Evolutionary conservation across 2,888 invertebrate genomes (phyloP).

Genomic region (Iselma pallidipennis): DNA sequence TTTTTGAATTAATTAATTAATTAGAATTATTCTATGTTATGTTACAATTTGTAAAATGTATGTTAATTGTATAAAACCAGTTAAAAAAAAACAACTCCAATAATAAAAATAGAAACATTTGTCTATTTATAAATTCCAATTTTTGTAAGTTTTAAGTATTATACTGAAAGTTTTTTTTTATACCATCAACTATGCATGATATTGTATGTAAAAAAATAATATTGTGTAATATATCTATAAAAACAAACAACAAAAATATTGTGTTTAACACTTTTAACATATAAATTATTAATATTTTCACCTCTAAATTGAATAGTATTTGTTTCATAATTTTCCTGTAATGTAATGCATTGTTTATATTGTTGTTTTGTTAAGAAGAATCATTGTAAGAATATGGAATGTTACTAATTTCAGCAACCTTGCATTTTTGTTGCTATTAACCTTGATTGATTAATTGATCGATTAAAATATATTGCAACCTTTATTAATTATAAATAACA

Average conservation of each 20-base stretch:
- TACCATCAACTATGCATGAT: constrained; percentile 43
- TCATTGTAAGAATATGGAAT: no score
- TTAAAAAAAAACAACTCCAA: background rate
- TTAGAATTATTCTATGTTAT: background rate
- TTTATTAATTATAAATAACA: background rate
- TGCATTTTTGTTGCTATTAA: background rate
- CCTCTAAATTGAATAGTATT: background rate
- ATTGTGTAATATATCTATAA: constrained; percentile 36
- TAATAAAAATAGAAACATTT: background rate
- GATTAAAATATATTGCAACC: background rate
- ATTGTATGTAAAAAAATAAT: constrained; percentile 39
- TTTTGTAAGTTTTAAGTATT: constrained; percentile 8
- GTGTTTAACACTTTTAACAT: background rate
- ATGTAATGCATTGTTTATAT: background rate
- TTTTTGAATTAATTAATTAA: background rate
- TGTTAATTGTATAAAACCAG: background rate
- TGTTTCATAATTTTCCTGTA: background rate
- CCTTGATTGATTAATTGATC: background rate
- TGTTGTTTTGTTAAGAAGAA: background rate
- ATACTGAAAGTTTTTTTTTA: constrained; percentile 37
- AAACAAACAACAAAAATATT: background rate
- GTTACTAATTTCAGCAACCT: background rate
- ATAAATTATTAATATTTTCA: background rate
- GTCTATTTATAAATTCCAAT: background rate
- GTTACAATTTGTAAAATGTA: constrained; percentile 1